Base-by-base conservation (phyloP, 2,113 vertebrate species). In the Myodes glareolus region DNA sequence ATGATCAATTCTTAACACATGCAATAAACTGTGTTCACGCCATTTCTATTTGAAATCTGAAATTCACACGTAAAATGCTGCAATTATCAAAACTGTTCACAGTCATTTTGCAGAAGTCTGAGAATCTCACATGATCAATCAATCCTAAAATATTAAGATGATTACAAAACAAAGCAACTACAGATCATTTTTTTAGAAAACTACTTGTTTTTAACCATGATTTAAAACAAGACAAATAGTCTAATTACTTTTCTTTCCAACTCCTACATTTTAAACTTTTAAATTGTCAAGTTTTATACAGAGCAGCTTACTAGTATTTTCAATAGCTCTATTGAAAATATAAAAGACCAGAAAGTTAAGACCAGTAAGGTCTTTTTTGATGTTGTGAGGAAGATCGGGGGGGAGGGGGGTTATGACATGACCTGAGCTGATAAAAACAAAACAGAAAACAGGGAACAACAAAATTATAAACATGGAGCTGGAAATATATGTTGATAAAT, bases 181-280 rank as follows among this genome's bases (percentile, higher is more conserved):
- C 29, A 76, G 31, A 91, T 72, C 17, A 84, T 1, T 33, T 82
- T 82, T 77, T 75, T 31, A 19, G 90, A 96, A 73, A 8, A 1
- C 70, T 21, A 84, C 82, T 86, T 4, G 0, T n/a, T 88, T 81
- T 67, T 55, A 82, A 52, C 17, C 50, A 25, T 82, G 50, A 90
- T 16, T 89, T 92, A 21, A 94, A 85, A 70, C 0, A 25, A 27
- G 17, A 80, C 55, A 89, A 67, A 5, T 61, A 63, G 52, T 87
- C 36, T 87, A 87, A 81, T 45, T 88, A 80, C 61, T 39, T 90
- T 86, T 77, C n/a, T 72, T 88, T 87, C 88, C 33, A 89, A 91
- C 58, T 86, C 42, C 81, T 36, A 65, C 19, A 82, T 70, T 63
- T 47, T 16, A 65, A 87, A 31, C 68, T 91, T 97, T 96, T 33